Evolutionary conservation across 2,797 vertebrate genomes (phyloP), one percentile per base, ranked within the genome.

Genomic region (Molossus molossus): DNA sequence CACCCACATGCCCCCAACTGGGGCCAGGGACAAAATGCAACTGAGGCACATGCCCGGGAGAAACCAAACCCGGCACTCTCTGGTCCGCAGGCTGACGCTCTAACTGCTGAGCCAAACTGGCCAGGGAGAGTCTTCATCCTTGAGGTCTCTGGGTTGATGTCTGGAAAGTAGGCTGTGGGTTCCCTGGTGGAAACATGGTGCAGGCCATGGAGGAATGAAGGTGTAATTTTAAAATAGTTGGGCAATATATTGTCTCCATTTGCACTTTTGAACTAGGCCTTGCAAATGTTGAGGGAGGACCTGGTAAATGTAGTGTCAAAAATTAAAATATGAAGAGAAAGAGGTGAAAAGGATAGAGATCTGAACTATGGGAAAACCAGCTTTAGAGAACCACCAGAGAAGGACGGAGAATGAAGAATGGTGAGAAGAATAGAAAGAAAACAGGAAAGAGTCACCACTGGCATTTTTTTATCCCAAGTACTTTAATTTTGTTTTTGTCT

Each of bases 401-500:
- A 89, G 12, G 25, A 20, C 14, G 8, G 18, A 21, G 9, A 15
- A 55, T 8, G 20, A 72, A 15, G 33, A 55, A 18, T 77, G 33
- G 7, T 55, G 21, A 89, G 60, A 67, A 40, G 45, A 57, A 15
- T 7, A 29, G n/a, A 67, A 84, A 29, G 82, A 55, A 80, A 53
- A 33, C 5, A 53, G 40, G 40, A 45, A 45, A 45, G 40, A 45
- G 40, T 37, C 67, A 94, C n/a, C 20, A 33, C 12, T 89, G 58
- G 12, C 21, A 70, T 23, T 37, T 37, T 33, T 27, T 57, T 3
- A 23, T 10, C 8, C 20, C 1, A 20, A 50, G 9, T 8, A 45
- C 62, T 75, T 92, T 64, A 90, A 70, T 76, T 85, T 89, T 73
- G 45, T 8, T 7, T 45, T 82, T 91, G 77, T 14, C 7, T 55